A percentile compares a stretch with the other conserved stretches of the same genome.
Evolutionary conservation across 2,113 vertebrate species (phyloP).

Genomic region (Indicator indicator): DNA sequence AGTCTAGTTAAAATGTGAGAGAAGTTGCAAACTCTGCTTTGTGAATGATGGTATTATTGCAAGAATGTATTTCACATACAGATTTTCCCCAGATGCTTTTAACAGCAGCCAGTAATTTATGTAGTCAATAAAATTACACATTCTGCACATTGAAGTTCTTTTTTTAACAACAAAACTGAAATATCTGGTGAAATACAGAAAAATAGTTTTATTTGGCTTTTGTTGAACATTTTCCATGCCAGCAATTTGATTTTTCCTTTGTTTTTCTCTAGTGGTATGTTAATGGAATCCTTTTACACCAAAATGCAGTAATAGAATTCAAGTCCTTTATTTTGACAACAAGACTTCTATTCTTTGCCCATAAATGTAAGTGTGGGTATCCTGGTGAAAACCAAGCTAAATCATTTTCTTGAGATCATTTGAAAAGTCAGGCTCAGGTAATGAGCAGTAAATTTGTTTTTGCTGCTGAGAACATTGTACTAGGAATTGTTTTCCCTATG

Average conservation of each 20-base stretch:
- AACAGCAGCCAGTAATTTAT: not conserved
- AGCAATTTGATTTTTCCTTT: slow-evolving; percentile 22
- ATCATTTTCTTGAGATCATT: not conserved
- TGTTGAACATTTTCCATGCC: not conserved
- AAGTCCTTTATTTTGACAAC: slow-evolving; percentile 7
- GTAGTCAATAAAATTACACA: slow-evolving; percentile 13
- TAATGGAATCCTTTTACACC: not conserved
- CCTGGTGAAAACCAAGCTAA: not conserved
- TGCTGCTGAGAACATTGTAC: not conserved
- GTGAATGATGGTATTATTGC: not conserved
- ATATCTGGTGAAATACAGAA: not conserved
- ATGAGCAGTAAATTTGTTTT: not conserved
- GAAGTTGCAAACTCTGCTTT: not conserved
- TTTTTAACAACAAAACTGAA: not conserved
- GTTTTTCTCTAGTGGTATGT: slow-evolving; percentile 3
- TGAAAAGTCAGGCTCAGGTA: not conserved
- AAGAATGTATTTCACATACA: not conserved
- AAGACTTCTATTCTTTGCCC: not conserved
- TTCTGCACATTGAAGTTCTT: not conserved
- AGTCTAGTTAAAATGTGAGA: not conserved
- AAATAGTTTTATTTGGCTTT: not conserved
- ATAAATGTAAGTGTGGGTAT: not conserved
- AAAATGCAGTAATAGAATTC: not conserved
- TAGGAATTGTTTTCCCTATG: not conserved
- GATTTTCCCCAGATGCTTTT: slow-evolving; percentile 12